These are phyloP conservation scores for Epinotia brunnichana DNA, from an alignment of 2,888 invertebrate genomes.

Conservation along the genomic window DNA sequence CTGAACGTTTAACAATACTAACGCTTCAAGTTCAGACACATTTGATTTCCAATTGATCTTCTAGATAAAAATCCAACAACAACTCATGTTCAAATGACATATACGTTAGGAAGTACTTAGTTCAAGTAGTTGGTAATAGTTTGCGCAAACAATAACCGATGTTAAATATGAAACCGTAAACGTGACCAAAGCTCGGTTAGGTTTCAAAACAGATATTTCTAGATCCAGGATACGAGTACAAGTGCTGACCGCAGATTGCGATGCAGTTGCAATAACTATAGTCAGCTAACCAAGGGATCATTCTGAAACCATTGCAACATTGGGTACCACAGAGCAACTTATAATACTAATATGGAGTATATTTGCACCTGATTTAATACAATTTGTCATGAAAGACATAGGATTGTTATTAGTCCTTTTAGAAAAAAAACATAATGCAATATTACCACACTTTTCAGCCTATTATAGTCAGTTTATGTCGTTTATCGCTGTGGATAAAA, in stretches of 20 bases:
- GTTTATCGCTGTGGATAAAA: too few species aligned
- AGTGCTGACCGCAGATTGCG: conserved; percentile 57
- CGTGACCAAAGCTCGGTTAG: conserved; percentile 65
- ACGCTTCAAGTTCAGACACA: not conserved
- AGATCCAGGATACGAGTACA: conserved; percentile 63
- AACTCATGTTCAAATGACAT: not conserved
- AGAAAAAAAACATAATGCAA: too few species aligned
- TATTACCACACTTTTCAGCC: too few species aligned
- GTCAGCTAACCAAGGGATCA: conserved; percentile 12
- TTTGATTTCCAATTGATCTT: not conserved
- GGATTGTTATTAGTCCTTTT: too few species aligned
- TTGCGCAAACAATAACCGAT: conserved; percentile 56
- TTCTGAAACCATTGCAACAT: conserved; percentile 18
- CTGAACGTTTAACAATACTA: not conserved
- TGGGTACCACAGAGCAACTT: not conserved
- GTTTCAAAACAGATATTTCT: conserved; percentile 78
- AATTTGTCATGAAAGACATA: too few species aligned
- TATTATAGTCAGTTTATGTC: too few species aligned
- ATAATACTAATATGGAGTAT: not conserved
- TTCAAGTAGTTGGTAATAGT: conserved; percentile 42
- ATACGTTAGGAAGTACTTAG: not conserved
- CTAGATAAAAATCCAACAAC: not conserved
- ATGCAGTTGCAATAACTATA: conserved; percentile 36
- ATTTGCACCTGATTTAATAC: not conserved
- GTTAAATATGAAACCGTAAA: conserved; percentile 55